phyloP scores from a whole-genome alignment of 2,113 vertebrate genomes.

The Aptenodytes patagonicus region DNA sequence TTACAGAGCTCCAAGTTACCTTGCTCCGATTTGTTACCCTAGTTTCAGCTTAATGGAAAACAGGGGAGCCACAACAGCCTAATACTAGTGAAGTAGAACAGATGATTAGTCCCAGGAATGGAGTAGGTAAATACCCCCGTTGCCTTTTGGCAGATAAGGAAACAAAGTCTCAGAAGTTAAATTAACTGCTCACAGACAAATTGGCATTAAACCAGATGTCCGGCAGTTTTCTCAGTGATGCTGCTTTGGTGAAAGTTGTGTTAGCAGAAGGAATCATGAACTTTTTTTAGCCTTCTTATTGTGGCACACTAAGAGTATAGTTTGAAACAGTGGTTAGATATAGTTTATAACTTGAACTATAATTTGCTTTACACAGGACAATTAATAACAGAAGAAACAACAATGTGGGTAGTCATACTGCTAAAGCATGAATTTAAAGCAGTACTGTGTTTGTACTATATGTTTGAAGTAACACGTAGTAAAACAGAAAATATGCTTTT shows the following conservation, averaged over 20 bases:
- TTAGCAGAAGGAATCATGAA: background rate
- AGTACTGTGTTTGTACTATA: background rate
- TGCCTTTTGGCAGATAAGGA: background rate
- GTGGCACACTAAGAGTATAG: background rate
- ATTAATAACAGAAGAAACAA: background rate
- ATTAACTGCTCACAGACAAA: background rate
- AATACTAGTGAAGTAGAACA: background rate
- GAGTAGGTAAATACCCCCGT: background rate
- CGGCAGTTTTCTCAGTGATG: background rate
- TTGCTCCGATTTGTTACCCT: background rate
- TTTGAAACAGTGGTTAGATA: background rate
- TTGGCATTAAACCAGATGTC: background rate
- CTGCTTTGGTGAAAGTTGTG: background rate
- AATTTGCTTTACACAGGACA: background rate
- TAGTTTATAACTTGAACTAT: background rate
- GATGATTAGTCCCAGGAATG: background rate
- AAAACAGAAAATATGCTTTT: background rate
- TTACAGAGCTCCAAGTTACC: background rate
- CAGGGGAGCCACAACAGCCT: background rate
- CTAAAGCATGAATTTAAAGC: background rate
- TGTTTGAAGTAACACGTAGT: background rate
- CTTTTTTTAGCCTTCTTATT: background rate
- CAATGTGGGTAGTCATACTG: background rate
- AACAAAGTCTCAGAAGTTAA: background rate
- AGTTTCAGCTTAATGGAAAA: background rate